Evolutionary conservation across 2,113 vertebrate species (phyloP).

Genomic region (Rhinogobius similis): DNA sequence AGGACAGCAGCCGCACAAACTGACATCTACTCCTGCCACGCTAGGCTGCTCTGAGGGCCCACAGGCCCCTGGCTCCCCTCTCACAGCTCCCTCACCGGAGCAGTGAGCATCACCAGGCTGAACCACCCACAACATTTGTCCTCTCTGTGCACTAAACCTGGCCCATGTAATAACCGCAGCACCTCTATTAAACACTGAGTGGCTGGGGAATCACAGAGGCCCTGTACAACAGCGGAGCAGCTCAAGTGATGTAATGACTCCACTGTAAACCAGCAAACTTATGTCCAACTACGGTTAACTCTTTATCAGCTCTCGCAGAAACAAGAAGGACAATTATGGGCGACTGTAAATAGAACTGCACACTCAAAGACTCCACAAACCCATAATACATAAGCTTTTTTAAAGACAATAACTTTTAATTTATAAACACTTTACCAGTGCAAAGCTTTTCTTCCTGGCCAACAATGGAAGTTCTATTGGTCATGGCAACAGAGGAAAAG

Average conservation of each 20-base stretch:
- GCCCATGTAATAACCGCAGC: constrained; percentile 65
- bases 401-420: neutral
- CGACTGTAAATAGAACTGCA: constrained; percentile 62
- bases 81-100: constrained; percentile 38
- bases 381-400: neutral
- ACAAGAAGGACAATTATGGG: constrained; percentile 14
- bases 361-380: neutral
- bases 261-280: constrained; percentile 39
- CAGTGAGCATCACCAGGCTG: constrained; percentile 56
- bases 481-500: neutral
- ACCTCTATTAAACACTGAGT: constrained; percentile 59
- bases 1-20: constrained; percentile 62
- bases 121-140: constrained; percentile 66
- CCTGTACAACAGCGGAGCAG: constrained; percentile 35
- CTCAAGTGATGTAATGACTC: constrained; percentile 35
- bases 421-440: constrained; percentile 26
- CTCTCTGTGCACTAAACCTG: constrained; percentile 58
- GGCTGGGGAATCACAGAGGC: constrained; percentile 50
- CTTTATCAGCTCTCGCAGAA: constrained; percentile 17
- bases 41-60: constrained; percentile 63
- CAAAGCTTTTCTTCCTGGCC: constrained; percentile 21
- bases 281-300: constrained; percentile 38
- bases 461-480: constrained; percentile 14
- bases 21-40: constrained; percentile 70
- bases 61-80: constrained; percentile 47